Evolutionary conservation across 2,797 vertebrate genomes (phyloP), one percentile per base, ranked within the genome.

Genomic region (Bufotes viridis): DNA sequence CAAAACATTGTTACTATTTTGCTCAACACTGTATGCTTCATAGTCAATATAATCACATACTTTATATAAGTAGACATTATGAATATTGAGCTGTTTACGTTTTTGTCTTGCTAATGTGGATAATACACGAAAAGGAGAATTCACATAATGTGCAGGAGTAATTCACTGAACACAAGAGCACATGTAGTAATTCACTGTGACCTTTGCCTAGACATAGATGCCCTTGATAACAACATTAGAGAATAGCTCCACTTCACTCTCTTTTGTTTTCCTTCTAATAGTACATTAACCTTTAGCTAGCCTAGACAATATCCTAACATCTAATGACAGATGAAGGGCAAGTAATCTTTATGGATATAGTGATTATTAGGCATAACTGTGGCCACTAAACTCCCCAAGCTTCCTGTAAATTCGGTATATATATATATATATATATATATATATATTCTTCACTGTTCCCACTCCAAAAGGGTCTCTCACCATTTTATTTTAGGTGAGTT

Each of bases 211-310:
- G 49, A 85, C 84, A 55, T 55, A 61, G 58, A 85, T 85, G 72
- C 65, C 53, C 81, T 58, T 83, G 84, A 78, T 76, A 26, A 14
- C 24, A 20, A 13, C 72, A 65, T 51, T 76, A 76, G 63, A 61
- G 57, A 85, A 55, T 22, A 51, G 72, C 20, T 72, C 51, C 42
- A 78, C 58, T 49, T 61, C 42, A 49, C 24, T 67, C 24, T 85
- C 84, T 11, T 85, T 78, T 85, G 74, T 78, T 85, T 85, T 65
- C 83, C 11, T 78, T 61, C 84, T 85, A 78, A 85, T 85, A 85
- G 34, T 85, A 55, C 74, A 85, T 78, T 85, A 85, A 85, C 84
- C 84, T 85, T 85, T 85, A 85, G 11, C 74, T 85, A 10, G 65
- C 42, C 12, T 26, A 51, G n/a, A 67, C 49, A 51, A 65, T 67